These are phyloP conservation scores for Sceloporus undulatus DNA, from an alignment of 2,113 vertebrate genomes.

Conservation along the genomic window DNA sequence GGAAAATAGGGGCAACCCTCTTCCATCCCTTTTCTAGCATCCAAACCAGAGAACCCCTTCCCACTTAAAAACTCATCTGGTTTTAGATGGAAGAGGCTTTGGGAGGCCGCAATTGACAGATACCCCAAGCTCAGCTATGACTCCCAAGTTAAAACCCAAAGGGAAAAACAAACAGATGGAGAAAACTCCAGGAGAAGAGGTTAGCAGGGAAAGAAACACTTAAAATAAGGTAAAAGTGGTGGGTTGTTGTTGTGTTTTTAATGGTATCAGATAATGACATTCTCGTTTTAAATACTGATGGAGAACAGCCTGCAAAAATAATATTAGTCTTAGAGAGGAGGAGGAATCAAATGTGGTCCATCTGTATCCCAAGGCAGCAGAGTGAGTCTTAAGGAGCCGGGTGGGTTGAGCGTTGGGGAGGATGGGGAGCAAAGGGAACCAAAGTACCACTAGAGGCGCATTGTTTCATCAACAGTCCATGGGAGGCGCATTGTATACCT, in stretches of 20 bases:
- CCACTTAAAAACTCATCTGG: neutral
- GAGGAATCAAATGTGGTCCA: slow-evolving; percentile 18
- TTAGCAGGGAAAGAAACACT: neutral
- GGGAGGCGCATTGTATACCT: no score
- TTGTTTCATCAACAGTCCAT: no score
- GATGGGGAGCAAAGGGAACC: neutral
- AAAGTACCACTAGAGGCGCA: no score
- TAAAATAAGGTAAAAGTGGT: neutral
- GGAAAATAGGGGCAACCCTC: neutral
- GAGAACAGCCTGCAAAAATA: neutral
- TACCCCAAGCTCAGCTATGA: neutral
- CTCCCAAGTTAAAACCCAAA: neutral
- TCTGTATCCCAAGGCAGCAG: neutral
- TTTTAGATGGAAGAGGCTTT: neutral
- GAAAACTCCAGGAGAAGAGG: neutral
- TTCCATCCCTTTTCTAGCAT: neutral
- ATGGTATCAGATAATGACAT: neutral
- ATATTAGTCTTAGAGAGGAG: neutral
- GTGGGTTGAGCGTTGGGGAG: neutral
- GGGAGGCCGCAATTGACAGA: neutral
- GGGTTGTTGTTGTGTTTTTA: neutral
- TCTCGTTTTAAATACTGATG: neutral
- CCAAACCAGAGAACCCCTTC: neutral
- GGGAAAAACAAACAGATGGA: accelerated
- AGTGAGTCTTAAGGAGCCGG: neutral